Base-by-base conservation (phyloP, 1,140 invertebrate species). In the Drosophila simulans region DNA sequence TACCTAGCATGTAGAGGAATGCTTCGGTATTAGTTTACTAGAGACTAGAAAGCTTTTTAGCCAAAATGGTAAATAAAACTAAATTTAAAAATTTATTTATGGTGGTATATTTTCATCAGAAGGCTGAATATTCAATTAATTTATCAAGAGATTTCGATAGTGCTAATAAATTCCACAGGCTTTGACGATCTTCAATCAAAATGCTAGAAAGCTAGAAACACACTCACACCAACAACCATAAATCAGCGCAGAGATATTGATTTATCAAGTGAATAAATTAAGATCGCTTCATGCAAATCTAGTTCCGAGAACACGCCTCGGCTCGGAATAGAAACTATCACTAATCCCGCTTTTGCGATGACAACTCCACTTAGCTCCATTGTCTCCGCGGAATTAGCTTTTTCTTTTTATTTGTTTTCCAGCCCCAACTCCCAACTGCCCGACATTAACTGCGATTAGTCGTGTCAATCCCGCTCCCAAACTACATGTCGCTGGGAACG, bases 361-460 rank as follows among this genome's bases (percentile, higher is more conserved):
- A 65, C 72, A 64, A 62, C 77, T 60, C 42, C 49, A 46, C 49
- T 45, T 15, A n/a, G 20, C 55, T 49, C 49, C 49, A 35, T 51
- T 51, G 49, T 51, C 49, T 51, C 15, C 27, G 27, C 15, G 48
- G 73, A 74, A 56, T 42, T 70, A 64, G 75, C 72, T 74, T 64
- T 45, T 55, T 55, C 42, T 56, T 74, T 73, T 39, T 66, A 68
- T 80, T 77, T 65, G 31, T 52, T 70, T 80, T 55, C 49, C 42
- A 55, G 43, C 40, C 34, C 40, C 31, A 31, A 27, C 25, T 27
- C 65, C 80, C 84, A 74, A 81, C 77, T 81, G 82, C 40, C 62
- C 72, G 70, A 68, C 83, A 58, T 84, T 65, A 65, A 54, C 77
- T 55, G 65, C 54, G 63, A 81, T 85, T 85, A 86, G 82, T 57